A percentile compares a stretch with the other conserved stretches of the same genome.
phyloP scores from a whole-genome alignment of 2,797 vertebrate genomes.

The Allobates femoralis region DNA sequence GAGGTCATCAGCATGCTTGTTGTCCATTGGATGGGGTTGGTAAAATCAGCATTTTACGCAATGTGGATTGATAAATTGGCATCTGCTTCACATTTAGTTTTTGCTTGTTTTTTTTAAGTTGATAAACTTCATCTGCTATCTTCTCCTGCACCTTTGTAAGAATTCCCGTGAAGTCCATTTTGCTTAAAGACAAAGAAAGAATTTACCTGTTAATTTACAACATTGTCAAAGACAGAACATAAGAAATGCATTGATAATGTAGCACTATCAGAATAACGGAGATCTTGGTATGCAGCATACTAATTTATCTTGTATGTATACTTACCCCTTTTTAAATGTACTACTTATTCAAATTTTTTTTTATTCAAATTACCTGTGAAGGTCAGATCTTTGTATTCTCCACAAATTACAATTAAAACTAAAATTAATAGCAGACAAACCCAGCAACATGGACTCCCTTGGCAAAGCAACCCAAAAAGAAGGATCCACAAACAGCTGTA shows the following conservation, averaged over 20 bases:
- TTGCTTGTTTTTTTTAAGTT: background rate
- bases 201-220: conserved; percentile 3
- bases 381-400: too few relatives aligned
- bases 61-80: conserved; percentile 36
- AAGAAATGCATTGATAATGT: background rate
- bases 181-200: conserved; percentile 6
- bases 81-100: conserved; percentile 1
- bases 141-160: conserved; percentile 31
- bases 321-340: too few relatives aligned
- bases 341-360: too few relatives aligned
- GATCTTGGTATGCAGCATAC: too few relatives aligned
- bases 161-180: conserved; percentile 34
- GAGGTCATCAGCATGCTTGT: background rate
- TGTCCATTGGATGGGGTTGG: conserved; percentile 22
- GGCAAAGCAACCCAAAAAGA: too few relatives aligned
- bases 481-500: too few relatives aligned
- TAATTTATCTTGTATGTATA: too few relatives aligned
- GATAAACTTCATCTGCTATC: background rate
- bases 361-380: too few relatives aligned
- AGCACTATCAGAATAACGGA: too few relatives aligned
- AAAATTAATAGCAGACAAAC: too few relatives aligned
- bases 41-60: conserved; percentile 56
- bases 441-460: too few relatives aligned
- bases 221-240: background rate
- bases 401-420: too few relatives aligned